These are phyloP conservation scores for Anolis carolinensis DNA, from an alignment of 2,113 vertebrate species.

Conservation along the genomic window DNA sequence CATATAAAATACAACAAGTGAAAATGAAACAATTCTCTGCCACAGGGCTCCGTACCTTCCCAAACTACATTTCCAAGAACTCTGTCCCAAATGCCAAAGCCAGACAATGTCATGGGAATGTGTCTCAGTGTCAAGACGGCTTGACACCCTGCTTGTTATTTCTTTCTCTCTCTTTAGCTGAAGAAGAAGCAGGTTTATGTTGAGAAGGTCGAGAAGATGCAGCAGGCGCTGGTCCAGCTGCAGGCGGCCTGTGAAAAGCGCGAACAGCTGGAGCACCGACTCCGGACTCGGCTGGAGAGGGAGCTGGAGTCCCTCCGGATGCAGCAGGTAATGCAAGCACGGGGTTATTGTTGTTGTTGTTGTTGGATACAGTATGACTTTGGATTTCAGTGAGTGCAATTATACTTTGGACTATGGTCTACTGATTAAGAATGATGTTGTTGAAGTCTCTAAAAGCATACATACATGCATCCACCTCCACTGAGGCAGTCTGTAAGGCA, in stretches of 20 bases:
- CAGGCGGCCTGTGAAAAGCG: slow-evolving; percentile 97
- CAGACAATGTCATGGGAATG: fast-evolving
- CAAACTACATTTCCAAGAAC: no score
- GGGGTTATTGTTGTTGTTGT: no score
- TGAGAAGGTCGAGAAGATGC: slow-evolving; percentile 98
- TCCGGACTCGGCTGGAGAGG: slow-evolving; percentile 91
- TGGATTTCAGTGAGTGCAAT: no score
- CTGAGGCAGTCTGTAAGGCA: no score
- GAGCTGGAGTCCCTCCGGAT: slow-evolving; percentile 94
- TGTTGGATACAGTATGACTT: no score
- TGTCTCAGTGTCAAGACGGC: fast-evolving
- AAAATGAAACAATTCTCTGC: no score
- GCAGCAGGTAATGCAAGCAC: slow-evolving; percentile 85
- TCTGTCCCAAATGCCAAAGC: not conserved
- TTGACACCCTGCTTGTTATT: not conserved
- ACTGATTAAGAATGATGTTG: no score
- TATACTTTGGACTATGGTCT: no score
- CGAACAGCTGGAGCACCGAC: slow-evolving; percentile 93
- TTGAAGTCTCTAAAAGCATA: no score
- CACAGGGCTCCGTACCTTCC: no score
- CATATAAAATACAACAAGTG: no score
- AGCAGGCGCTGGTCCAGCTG: slow-evolving; percentile 94
- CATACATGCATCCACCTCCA: no score
- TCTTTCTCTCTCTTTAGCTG: slow-evolving; percentile 77
- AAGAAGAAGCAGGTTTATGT: slow-evolving; percentile 99